Evolutionary conservation across 2,888 invertebrate genomes (phyloP), one percentile per base, ranked within the genome.

Genomic region (Allacma fusca): DNA sequence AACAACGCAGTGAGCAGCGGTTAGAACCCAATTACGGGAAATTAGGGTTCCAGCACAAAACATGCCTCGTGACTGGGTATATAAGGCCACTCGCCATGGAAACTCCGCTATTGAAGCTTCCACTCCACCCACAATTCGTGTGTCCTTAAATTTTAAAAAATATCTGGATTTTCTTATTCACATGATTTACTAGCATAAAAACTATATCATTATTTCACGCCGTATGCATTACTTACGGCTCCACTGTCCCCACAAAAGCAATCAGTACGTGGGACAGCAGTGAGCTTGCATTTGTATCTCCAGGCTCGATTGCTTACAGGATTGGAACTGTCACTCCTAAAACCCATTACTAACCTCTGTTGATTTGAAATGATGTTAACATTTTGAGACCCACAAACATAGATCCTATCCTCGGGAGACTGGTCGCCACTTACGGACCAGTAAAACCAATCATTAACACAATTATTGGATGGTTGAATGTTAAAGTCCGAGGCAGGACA

Each of bases 111-210:
- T 23, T 13, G 50, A 40, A 0, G 82, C 79, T 19, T 75, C 65
- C 0, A 29, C 50, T 34, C 83, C 83, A 19, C 81, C 81, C 21
- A 83, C 81, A 50, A 83, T 82, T 50, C 83, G 34, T 1, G 71
- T 29, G 0, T 50, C 74, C 78, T 80, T 69, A 57, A 43, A 44
- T n/a, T n/a, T 7, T 50, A 50, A 50, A 9, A 16, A 19, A 50
- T 12, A 34, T 34, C 4, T 50, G 2, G 19, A 50, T 57, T 50
- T 50, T 40, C n/a, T n/a, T n/a, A n/a, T n/a, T n/a, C n/a, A n/a
- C n/a, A n/a, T n/a, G n/a, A n/a, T n/a, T n/a, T n/a, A n/a, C n/a
- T n/a, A n/a, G n/a, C n/a, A 34, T 4, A 4, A 34, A 34, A 7
- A 7, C 34, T 7, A 34, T 7, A 9, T 34, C 4, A 34, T 34